These are phyloP conservation scores for Arvicola amphibius DNA, from an alignment of 2,797 vertebrate genomes.

Conservation along the genomic window DNA sequence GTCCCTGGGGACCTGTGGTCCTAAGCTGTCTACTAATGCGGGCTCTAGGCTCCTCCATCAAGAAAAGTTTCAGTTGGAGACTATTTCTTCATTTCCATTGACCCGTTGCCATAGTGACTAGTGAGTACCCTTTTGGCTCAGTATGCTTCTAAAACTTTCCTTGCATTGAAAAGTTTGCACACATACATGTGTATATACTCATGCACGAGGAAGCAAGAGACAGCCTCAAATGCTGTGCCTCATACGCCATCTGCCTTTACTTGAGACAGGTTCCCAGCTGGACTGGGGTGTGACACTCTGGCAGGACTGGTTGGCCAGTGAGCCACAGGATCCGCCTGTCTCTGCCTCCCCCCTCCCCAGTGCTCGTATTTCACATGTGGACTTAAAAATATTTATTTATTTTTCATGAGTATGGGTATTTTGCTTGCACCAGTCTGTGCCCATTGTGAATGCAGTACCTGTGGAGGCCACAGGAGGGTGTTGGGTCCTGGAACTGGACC, in stretches of 20 bases:
- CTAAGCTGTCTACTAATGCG: not conserved
- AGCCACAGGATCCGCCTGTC: not conserved
- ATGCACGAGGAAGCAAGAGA: not conserved
- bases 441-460: not conserved
- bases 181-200: no score
- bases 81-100: not conserved
- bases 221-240: not conserved
- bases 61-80: not conserved
- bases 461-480: not conserved
- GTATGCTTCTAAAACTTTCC: not conserved
- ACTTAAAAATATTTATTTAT: not conserved
- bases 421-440: not conserved
- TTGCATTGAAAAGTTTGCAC: no score
- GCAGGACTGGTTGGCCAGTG: not conserved
- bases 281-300: not conserved
- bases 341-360: no score
- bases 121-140: accelerated
- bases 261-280: not conserved
- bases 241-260: not conserved
- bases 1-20: not conserved
- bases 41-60: not conserved
- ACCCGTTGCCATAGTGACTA: accelerated
- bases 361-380: not conserved
- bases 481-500: not conserved
- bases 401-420: not conserved